Conservation (phyloP, 2,797 vertebrate genomes). For the Serranus cabrilla region DNA sequence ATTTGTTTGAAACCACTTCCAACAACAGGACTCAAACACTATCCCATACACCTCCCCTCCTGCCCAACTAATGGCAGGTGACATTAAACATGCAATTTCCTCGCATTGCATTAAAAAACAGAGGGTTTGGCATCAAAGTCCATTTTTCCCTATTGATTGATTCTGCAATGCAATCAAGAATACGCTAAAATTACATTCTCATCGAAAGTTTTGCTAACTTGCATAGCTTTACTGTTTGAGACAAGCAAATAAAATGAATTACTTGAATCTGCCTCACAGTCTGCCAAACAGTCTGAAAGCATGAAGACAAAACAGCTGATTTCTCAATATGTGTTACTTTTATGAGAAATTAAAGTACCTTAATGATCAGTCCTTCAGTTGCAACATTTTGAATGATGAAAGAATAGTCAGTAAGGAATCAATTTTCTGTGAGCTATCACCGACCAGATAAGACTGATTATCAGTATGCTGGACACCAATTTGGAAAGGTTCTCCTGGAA, state of each 20-base stretch:
- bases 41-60: too few relatives aligned
- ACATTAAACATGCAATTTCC: too few relatives aligned
- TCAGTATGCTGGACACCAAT: conserved; percentile 11
- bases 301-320: neutral
- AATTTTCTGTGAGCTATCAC: conserved; percentile 37
- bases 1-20: too few relatives aligned
- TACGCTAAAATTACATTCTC: neutral
- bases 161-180: conserved; percentile 5
- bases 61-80: too few relatives aligned
- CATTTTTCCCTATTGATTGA: conserved; percentile 1
- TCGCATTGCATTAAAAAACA: too few relatives aligned
- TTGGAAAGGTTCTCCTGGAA: conserved; percentile 29
- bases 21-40: too few relatives aligned
- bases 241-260: conserved; percentile 2
- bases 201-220: conserved; percentile 3
- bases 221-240: neutral
- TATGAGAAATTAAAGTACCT: neutral
- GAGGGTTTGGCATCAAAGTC: too few relatives aligned
- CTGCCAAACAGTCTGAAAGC: neutral
- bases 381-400: conserved; percentile 1
- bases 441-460: conserved; percentile 52
- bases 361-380: neutral
- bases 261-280: neutral
- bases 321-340: neutral
- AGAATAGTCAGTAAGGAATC: conserved; percentile 9